A percentile compares a stretch with the other conserved stretches of the same genome.
Evolutionary conservation across 2,888 invertebrate genomes (phyloP).

Genomic region (Cryptosula pallasiana): DNA sequence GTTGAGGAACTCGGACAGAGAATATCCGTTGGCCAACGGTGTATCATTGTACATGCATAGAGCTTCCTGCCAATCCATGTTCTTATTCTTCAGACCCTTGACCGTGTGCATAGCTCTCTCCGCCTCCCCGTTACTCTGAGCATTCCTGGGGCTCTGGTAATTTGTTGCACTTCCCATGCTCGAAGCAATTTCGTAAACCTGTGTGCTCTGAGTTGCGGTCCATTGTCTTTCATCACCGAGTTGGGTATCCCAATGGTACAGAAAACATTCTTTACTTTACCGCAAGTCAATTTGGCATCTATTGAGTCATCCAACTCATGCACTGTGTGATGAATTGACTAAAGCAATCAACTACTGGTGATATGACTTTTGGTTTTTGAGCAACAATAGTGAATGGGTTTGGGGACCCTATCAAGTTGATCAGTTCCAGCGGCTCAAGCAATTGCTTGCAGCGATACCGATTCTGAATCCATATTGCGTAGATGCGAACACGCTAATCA

Average conservation of each 20-base stretch:
- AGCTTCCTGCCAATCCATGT: background rate
- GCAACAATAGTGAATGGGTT: no score
- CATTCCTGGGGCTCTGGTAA: background rate
- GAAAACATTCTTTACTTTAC: background rate
- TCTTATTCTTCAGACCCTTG: background rate
- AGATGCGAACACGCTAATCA: no score
- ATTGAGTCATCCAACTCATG: background rate
- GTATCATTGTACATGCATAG: background rate
- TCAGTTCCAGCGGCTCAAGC: no score
- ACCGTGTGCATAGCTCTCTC: background rate
- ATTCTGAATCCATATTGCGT: no score
- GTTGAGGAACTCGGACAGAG: background rate
- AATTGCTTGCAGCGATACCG: no score
- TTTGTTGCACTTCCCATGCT: background rate
- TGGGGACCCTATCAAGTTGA: no score
- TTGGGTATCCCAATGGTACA: constrained; percentile 24
- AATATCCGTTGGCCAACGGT: no score
- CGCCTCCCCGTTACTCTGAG: constrained; percentile 1
- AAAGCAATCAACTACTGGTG: no score
- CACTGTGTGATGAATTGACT: no score
- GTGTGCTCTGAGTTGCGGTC: constrained; percentile 1
- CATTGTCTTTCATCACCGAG: constrained; percentile 24
- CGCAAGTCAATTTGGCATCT: background rate
- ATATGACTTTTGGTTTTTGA: no score
- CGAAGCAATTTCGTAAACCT: background rate